Base-by-base conservation (phyloP, 2,888 invertebrate species). In the Brachypalpus laphriformis region DNA sequence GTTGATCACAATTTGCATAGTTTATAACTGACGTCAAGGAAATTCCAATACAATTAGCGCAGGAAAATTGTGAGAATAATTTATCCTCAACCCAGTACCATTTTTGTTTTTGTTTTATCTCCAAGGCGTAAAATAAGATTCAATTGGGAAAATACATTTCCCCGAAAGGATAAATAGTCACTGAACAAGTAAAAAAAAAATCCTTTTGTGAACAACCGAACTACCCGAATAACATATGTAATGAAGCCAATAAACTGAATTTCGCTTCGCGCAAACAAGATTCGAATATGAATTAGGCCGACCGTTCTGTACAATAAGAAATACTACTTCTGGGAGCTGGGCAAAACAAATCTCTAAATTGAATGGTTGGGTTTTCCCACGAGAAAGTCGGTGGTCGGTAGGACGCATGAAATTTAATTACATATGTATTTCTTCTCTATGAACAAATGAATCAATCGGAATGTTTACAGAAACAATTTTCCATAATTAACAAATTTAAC, bases 221-320 rank as follows among this genome's bases (percentile, higher is more conserved):
- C 31, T 34, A 40, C n/a, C 25, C 37, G 20, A 68, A 40, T 9
- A 25, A 54, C 25, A 42, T 42, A 54, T 42, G 45, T 25, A 65
- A 63, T 63, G 74, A 74, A 74, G 63, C 63, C 65, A 74, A 74
- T 54, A 74, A 74, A 74, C 65, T 74, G 74, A 65, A 14, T 47
- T 74, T 42, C n/a, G 1, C 16, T 54, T 34, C 20, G 34, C 56
- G 54, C 63, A 54, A 28, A 72, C 72, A 37, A 45, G 31, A 16
- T 63, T 28, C 20, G 74, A 63, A 74, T 65, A 74, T 65, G 65
- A 74, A 74, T 74, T 63, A 74, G 56, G 34, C 37, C n/a, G 14
- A 16, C 14, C 16, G 40, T n/a, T 22, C 57, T 54, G 28, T 28
- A 9, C 37, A 20, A 37, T 34, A 22, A 40, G n/a, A 4, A 22